phyloP scores from a whole-genome alignment of 2,888 invertebrate genomes.

The Onthophagus sagittarius region DNA sequence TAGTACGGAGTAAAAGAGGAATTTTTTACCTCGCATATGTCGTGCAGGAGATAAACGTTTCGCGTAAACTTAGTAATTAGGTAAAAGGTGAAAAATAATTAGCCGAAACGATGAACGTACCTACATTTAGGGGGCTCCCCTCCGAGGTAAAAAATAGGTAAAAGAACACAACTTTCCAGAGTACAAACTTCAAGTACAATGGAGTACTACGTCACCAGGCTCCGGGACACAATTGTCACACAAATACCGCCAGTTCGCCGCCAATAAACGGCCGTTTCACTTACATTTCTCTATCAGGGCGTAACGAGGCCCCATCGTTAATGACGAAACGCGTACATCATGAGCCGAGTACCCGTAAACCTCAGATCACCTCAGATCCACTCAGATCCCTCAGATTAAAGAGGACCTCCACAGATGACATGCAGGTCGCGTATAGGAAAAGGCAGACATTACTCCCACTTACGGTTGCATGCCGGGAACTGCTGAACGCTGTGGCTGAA shows the following conservation, averaged over 20 bases:
- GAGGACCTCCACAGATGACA: constrained; percentile 28
- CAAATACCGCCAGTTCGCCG: not conserved
- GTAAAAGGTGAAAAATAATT: too few relatives aligned
- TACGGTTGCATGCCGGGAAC: constrained; percentile 46
- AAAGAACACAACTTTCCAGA: not conserved
- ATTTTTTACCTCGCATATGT: constrained; percentile 13
- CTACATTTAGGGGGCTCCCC: not conserved
- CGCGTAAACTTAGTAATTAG: too few relatives aligned
- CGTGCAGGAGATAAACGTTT: not conserved
- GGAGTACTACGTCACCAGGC: constrained; percentile 49
- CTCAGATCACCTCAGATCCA: too few relatives aligned
- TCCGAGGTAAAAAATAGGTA: not conserved
- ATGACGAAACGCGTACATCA: not conserved
- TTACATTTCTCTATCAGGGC: constrained; percentile 36
- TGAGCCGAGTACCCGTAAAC: not conserved
- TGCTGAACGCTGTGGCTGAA: too few relatives aligned
- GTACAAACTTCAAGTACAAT: constrained; percentile 44
- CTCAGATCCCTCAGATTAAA: constrained; percentile 14
- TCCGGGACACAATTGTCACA: constrained; percentile 39
- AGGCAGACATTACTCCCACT: constrained; percentile 48
- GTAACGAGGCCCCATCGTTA: constrained; percentile 24
- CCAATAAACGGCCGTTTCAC: constrained; percentile 17
- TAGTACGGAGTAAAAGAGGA: constrained; percentile 18
- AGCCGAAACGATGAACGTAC: not conserved
- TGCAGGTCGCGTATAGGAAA: constrained; percentile 37